These are phyloP conservation scores for Rambutsinella grinnellia DNA, from an alignment of 2,888 invertebrate species.

Conservation along the genomic window DNA sequence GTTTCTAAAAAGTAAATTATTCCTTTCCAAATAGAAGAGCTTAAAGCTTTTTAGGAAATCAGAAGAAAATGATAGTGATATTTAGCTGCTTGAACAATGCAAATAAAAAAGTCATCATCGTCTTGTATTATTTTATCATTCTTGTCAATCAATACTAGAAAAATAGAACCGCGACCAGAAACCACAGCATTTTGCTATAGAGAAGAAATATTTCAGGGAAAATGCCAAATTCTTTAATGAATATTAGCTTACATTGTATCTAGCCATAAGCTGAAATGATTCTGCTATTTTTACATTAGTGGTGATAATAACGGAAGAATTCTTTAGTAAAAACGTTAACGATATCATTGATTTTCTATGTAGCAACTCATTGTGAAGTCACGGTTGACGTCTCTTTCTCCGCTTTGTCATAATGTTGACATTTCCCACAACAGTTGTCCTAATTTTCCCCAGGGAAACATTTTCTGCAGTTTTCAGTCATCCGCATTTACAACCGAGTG, in stretches of 20 bases:
- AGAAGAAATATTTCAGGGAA: too few species aligned
- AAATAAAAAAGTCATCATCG: neutral
- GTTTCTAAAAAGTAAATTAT: too few species aligned
- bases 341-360: neutral
- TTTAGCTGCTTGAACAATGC: neutral
- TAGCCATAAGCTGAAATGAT: too few species aligned
- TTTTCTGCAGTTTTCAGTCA: slow-evolving; percentile 44
- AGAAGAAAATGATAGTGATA: too few species aligned
- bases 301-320: too few species aligned
- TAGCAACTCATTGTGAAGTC: slow-evolving; percentile 54
- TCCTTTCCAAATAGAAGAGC: too few species aligned
- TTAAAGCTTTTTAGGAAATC: too few species aligned
- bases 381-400: slow-evolving; percentile 63
- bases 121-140: neutral
- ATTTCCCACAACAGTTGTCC: slow-evolving; percentile 66
- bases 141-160: too few species aligned
- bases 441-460: slow-evolving; percentile 66
- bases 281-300: too few species aligned
- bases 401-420: slow-evolving; percentile 66
- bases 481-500: slow-evolving; percentile 1
- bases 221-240: slow-evolving; percentile 32
- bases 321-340: too few species aligned
- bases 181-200: neutral
- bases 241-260: too few species aligned
- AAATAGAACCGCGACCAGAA: neutral